phyloP scores from a whole-genome alignment of 2,113 vertebrate species.

The Pseudonaja textilis region DNA sequence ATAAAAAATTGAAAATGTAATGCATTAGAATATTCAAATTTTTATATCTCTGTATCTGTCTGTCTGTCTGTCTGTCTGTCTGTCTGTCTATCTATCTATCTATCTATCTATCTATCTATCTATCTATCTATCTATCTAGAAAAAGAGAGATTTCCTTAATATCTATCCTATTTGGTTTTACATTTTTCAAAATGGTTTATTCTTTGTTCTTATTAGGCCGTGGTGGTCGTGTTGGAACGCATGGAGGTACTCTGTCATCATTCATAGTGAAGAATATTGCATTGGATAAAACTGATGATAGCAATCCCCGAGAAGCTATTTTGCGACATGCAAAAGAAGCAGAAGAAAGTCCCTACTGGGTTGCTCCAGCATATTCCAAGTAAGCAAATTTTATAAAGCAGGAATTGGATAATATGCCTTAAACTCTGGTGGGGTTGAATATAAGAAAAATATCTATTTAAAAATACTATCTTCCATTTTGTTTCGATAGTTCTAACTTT shows the following conservation, averaged over 20 bases:
- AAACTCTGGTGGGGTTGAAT: constrained; percentile 9
- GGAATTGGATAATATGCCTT: constrained; percentile 21
- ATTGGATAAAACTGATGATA: constrained; percentile 94
- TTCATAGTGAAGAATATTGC: constrained; percentile 99
- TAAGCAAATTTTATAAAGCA: constrained; percentile 66
- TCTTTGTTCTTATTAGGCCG: constrained; percentile 74
- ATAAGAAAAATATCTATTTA: constrained; percentile 23
- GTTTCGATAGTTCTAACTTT: constrained; percentile 18
- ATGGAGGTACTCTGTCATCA: constrained; percentile 92
- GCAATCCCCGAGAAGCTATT: constrained; percentile 95
- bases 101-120: too few species aligned
- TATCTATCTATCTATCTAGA: fast-evolving
- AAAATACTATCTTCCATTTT: constrained; percentile 10
- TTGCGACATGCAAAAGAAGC: constrained; percentile 91
- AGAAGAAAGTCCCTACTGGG: constrained; percentile 91
- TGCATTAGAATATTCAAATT: not conserved
- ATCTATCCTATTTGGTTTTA: not conserved
- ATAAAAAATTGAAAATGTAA: not conserved
- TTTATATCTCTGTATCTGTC: too few species aligned
- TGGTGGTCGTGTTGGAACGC: constrained; percentile 92
- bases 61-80: too few species aligned
- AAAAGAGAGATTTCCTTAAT: not conserved
- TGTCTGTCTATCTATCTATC: too few species aligned
- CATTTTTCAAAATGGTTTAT: constrained; percentile 14
- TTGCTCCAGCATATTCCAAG: constrained; percentile 89